Evolutionary conservation across 2,888 invertebrate genomes (phyloP), one percentile per base, ranked within the genome.

Genomic region (Melinaea menophilus): DNA sequence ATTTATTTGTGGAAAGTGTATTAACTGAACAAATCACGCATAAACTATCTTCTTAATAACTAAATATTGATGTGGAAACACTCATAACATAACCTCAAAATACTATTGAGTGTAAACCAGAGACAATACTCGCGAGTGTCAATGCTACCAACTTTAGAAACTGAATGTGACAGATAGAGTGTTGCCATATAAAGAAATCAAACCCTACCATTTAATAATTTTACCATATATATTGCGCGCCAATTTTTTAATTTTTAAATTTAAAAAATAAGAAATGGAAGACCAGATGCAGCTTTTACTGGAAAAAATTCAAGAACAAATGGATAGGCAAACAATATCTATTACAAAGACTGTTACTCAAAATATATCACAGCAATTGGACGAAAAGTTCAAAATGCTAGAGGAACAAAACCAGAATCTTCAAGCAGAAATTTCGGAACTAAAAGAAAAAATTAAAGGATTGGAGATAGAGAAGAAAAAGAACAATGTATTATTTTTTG

Each of bases 301-400:
- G 46, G 58, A 64, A 58, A 67, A 64, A 64, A 67, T 64, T 58
- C 64, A 64, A 56, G 67, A 67, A 56, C 62, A 64, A 58, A 60
- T 67, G 62, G 61, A 64, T 2, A 60, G 22, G 31, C 67, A 64
- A 64, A 64, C 60, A 46, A 54, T 61, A 60, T 33, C 59, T 5
- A 60, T 60, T n/a, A 60, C 60, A 31, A 11, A 63, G 55, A 33
- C 54, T 45, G 60, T 63, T 60, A 63, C 63, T 60, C n/a, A 34
- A 59, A 59, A 57, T 57, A 60, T 63, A 54, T 7, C 22, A 22
- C 56, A 63, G 35, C 63, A 59, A 56, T 5, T 63, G 59, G 59
- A n/a, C 22, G 63, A 63, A 45, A 56, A 33, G n/a, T 59, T 63
- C 34, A 63, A 63, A 63, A 31, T 31, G 11, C 34, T 59, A 56